Percentiles rank a stretch among this genome's conserved stretches.
Conservation (phyloP, 2,113 vertebrate species). For the Eudyptes chrysolophus region DNA sequence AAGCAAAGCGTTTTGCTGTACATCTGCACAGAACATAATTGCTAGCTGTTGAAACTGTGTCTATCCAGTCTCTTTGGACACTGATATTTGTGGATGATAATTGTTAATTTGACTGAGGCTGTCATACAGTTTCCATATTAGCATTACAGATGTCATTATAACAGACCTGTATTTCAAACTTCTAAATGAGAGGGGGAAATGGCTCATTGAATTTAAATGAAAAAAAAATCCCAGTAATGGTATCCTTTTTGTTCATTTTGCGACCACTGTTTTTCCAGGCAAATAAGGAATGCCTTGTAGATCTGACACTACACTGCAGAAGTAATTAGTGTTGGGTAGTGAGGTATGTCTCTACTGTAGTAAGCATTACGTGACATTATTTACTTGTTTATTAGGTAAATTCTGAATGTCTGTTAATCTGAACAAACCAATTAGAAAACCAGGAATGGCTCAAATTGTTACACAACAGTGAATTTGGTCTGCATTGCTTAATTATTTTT, state of each 20-base stretch:
- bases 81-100: neutral
- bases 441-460: neutral
- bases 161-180: neutral
- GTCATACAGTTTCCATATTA: neutral
- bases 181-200: neutral
- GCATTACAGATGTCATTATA: neutral
- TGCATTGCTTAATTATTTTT: neutral
- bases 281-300: neutral
- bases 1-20: neutral
- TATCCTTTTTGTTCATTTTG: neutral
- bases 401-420: neutral
- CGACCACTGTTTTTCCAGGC: neutral
- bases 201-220: neutral
- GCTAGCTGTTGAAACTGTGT: neutral
- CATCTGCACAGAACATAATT: neutral
- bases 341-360: neutral
- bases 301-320: neutral
- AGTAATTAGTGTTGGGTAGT: neutral
- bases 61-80: neutral
- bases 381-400: neutral
- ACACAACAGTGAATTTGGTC: neutral
- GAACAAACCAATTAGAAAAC: constrained; percentile 2
- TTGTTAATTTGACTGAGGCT: neutral
- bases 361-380: neutral
- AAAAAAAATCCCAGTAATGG: neutral